A percentile compares a stretch with the other conserved stretches of the same genome.
These are phyloP conservation scores for Heliconius himera DNA, from an alignment of 1,140 invertebrate genomes.

Conservation along the genomic window DNA sequence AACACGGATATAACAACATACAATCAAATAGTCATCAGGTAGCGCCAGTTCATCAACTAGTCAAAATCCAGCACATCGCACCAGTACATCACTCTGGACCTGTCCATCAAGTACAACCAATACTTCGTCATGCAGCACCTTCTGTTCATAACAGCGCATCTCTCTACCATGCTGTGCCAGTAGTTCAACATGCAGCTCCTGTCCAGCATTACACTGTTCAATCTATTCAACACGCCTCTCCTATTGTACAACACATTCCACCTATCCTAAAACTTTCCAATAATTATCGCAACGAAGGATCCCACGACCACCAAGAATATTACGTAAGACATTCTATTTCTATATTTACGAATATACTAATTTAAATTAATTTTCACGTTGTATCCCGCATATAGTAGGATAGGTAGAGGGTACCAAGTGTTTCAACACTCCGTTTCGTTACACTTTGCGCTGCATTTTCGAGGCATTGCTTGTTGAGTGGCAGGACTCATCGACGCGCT, in stretches of 20 bases:
- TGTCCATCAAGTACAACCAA: constrained; percentile 1
- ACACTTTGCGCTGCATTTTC: too few relatives aligned
- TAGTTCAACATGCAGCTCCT: constrained; percentile 25
- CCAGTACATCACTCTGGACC: constrained; percentile 31
- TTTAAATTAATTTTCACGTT: fast-evolving
- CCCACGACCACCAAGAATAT: constrained; percentile 46
- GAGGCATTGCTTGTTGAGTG: too few relatives aligned
- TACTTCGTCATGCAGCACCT: constrained; percentile 27
- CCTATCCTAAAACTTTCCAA: constrained; percentile 29
- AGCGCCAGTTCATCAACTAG: constrained; percentile 1
- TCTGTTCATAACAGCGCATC: constrained; percentile 20
- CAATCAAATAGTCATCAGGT: background rate
- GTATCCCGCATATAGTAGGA: too few relatives aligned
- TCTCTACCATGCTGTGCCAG: constrained; percentile 19
- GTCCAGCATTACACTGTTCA: constrained; percentile 24
- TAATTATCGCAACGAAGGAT: constrained; percentile 18
- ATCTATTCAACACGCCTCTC: background rate
- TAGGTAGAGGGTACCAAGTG: too few relatives aligned
- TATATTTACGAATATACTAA: background rate
- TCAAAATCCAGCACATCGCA: constrained; percentile 1
- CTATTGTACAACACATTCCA: constrained; percentile 23
- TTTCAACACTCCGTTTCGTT: too few relatives aligned
- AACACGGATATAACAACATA: constrained; percentile 11
- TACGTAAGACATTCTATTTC: constrained; percentile 43
- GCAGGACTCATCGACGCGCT: too few relatives aligned